phyloP scores from a whole-genome alignment of 2,113 vertebrate species.

The Chauna torquata region DNA sequence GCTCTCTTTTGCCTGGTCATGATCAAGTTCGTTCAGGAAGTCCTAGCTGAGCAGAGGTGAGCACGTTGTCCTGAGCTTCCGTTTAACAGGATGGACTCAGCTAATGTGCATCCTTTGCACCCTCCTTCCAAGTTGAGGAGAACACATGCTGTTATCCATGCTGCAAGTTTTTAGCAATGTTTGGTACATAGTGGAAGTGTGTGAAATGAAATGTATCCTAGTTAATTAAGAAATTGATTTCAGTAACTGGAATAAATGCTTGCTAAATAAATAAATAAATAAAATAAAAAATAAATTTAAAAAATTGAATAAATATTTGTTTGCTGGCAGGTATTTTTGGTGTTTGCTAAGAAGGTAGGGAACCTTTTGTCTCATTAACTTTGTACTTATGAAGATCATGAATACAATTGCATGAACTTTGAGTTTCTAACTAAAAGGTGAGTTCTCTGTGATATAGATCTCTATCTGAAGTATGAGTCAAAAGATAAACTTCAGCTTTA shows the following conservation, averaged over 20 bases:
- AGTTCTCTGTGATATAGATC: neutral
- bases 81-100: neutral
- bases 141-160: neutral
- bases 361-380: constrained; percentile 22
- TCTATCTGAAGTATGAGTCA: neutral
- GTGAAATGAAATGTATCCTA: neutral
- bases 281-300: neutral
- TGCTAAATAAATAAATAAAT: neutral
- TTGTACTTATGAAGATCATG: neutral
- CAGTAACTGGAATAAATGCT: neutral
- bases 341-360: constrained; percentile 43
- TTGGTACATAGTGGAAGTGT: neutral
- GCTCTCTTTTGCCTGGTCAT: neutral
- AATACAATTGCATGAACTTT: neutral
- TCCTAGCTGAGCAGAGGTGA: neutral
- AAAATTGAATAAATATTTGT: constrained; percentile 9
- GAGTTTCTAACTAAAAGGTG: neutral
- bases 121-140: neutral
- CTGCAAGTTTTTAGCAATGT: neutral
- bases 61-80: neutral
- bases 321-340: neutral
- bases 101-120: neutral
- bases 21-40: neutral
- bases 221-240: neutral
- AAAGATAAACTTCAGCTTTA: neutral